Conservation (phyloP, 2,888 invertebrate species). For the Melinaea marsaeus region DNA sequence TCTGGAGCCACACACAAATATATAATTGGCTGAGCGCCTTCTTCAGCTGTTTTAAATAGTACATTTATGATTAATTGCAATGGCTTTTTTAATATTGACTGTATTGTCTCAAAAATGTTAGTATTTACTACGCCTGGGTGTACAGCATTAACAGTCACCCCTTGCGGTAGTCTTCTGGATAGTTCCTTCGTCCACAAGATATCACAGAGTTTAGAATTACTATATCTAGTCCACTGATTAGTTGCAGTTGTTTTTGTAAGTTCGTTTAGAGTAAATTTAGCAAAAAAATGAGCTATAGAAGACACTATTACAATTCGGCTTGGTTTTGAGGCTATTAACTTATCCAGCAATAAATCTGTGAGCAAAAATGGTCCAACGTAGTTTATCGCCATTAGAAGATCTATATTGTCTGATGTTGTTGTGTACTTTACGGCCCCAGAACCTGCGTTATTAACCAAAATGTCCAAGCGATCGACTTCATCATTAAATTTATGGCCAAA, state of each 20-base stretch:
- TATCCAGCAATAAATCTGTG: slow-evolving; percentile 80
- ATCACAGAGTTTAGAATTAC: slow-evolving; percentile 62
- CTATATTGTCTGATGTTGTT: slow-evolving; percentile 79
- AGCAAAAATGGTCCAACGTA: slow-evolving; percentile 84
- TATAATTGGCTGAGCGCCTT: slow-evolving; percentile 88
- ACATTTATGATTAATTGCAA: slow-evolving; percentile 75
- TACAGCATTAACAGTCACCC: slow-evolving; percentile 86
- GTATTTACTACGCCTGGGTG: slow-evolving; percentile 91
- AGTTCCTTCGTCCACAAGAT: slow-evolving; percentile 65
- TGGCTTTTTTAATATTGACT: slow-evolving; percentile 58
- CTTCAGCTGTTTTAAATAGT: slow-evolving; percentile 82
- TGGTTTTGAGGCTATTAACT: slow-evolving; percentile 55
- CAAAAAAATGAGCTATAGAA: slow-evolving; percentile 51
- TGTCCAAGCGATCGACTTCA: slow-evolving; percentile 72
- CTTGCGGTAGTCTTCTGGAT: slow-evolving; percentile 56
- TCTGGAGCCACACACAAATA: slow-evolving; percentile 86
- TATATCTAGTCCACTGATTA: slow-evolving; percentile 45
- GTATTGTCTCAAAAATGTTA: slow-evolving; percentile 83
- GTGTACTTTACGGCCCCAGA: slow-evolving; percentile 51
- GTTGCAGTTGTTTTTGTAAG: slow-evolving; percentile 30
- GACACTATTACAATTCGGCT: slow-evolving; percentile 68
- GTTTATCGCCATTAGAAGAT: slow-evolving; percentile 81
- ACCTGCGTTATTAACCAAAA: slow-evolving; percentile 82
- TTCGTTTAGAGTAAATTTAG: slow-evolving; percentile 68
- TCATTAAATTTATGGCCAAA: slow-evolving; percentile 80